These are phyloP conservation scores for Ardeotis arabs DNA, from an alignment of 2,113 vertebrate genomes.

Conservation along the genomic window DNA sequence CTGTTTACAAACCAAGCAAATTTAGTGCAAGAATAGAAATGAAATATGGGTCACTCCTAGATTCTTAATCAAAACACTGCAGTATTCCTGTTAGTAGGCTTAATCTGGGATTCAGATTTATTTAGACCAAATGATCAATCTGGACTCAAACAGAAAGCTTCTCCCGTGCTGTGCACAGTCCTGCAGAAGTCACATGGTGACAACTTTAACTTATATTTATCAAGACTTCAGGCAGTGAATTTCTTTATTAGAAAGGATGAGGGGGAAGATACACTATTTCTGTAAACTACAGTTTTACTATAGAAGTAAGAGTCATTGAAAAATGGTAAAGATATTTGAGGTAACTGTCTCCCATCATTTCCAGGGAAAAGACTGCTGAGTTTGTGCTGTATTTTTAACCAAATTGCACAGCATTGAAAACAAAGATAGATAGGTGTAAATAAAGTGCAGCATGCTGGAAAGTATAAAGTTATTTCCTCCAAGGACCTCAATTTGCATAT, in stretches of 20 bases:
- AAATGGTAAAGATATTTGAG: background rate
- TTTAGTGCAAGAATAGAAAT: slow-evolving; percentile 48
- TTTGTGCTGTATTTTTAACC: background rate
- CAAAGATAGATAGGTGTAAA: background rate
- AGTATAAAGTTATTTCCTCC: background rate
- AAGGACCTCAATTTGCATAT: background rate
- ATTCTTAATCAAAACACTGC: slow-evolving; percentile 55
- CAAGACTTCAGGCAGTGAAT: background rate
- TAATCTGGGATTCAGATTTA: slow-evolving; percentile 47
- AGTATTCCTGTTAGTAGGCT: background rate
- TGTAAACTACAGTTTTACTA: background rate
- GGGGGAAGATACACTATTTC: background rate
- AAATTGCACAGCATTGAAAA: background rate
- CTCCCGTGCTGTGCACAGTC: background rate
- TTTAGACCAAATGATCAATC: slow-evolving; percentile 45
- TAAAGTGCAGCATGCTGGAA: background rate
- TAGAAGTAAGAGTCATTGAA: background rate
- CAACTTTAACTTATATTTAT: background rate
- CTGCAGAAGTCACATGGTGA: background rate
- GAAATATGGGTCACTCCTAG: slow-evolving; percentile 41
- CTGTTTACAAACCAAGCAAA: slow-evolving; percentile 51
- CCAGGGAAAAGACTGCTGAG: background rate
- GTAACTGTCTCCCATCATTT: background rate
- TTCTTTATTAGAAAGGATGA: background rate
- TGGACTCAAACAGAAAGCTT: background rate